Evolutionary conservation across 2,797 vertebrate genomes (phyloP).

Genomic region (Nannoperca australis): DNA sequence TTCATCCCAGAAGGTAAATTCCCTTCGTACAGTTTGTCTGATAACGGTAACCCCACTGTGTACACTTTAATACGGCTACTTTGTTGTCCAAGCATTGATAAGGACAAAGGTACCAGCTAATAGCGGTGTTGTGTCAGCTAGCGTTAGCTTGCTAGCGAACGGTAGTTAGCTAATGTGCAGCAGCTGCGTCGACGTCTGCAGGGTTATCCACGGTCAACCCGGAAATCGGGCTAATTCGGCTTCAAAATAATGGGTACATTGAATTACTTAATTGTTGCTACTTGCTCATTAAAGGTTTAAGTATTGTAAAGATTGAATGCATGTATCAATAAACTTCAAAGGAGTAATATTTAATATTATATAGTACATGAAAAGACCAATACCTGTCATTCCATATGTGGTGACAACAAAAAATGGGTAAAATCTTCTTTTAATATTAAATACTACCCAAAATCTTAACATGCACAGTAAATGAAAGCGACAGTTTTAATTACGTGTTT

Average conservation of each 20-base stretch:
- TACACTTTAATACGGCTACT: background rate
- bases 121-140: slow-evolving; percentile 23
- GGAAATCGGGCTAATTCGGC: background rate
- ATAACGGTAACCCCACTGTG: too few relatives aligned
- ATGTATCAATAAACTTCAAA: background rate
- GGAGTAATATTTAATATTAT: too few relatives aligned
- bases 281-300: background rate
- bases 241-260: slow-evolving; percentile 53
- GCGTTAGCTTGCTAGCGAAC: slow-evolving; percentile 64
- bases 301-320: background rate
- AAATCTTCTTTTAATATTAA: too few relatives aligned
- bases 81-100: background rate
- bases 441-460: too few relatives aligned
- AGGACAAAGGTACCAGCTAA: background rate
- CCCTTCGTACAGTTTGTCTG: background rate
- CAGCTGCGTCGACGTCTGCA: slow-evolving; percentile 33
- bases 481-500: too few relatives aligned
- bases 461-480: background rate
- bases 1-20: slow-evolving; percentile 62
- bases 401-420: too few relatives aligned
- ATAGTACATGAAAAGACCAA: fast-evolving
- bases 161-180: slow-evolving; percentile 45
- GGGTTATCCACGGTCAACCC: slow-evolving; percentile 37
- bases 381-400: background rate
- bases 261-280: fast-evolving